phyloP scores from a whole-genome alignment of 2,888 invertebrate species.

The Eucera pruinosa region DNA sequence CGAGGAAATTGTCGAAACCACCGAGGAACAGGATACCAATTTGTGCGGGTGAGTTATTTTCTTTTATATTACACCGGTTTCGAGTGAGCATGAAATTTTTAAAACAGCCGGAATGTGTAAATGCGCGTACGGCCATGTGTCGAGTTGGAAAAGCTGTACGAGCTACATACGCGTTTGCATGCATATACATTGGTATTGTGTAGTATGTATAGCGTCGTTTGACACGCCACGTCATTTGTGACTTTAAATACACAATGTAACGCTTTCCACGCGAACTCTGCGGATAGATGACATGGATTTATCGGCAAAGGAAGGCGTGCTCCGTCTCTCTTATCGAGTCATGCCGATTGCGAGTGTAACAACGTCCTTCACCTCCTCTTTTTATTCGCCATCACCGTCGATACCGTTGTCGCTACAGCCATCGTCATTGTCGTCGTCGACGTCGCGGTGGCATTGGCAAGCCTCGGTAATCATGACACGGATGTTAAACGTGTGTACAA shows the following conservation, averaged over 20 bases:
- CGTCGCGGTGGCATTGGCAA: slow-evolving; percentile 50
- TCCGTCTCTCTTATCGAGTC: slow-evolving; percentile 54
- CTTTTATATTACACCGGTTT: too few species aligned
- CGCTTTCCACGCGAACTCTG: slow-evolving; percentile 17
- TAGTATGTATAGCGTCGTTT: slow-evolving; percentile 36
- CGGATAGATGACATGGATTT: slow-evolving; percentile 38
- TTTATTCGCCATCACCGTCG: slow-evolving; percentile 1
- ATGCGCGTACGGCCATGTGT: slow-evolving; percentile 35
- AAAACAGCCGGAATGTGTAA: slow-evolving; percentile 2
- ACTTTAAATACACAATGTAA: slow-evolving; percentile 39
- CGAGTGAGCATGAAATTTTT: not conserved
- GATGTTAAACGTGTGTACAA: slow-evolving; percentile 42
- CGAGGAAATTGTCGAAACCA: slow-evolving; percentile 85
- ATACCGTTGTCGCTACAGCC: not conserved
- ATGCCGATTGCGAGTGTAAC: slow-evolving; percentile 52
- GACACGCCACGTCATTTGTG: slow-evolving; percentile 57
- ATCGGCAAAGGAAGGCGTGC: slow-evolving; percentile 47
- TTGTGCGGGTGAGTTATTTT: slow-evolving; percentile 80
- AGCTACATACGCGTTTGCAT: slow-evolving; percentile 25
- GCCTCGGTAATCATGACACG: slow-evolving; percentile 39
- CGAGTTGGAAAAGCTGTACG: slow-evolving; percentile 22
- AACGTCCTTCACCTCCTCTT: slow-evolving; percentile 21
- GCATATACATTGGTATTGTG: slow-evolving; percentile 38
- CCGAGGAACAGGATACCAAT: slow-evolving; percentile 83
- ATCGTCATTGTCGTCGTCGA: not conserved